Evolutionary conservation across 2,888 invertebrate species (phyloP), one percentile per base, ranked within the genome.

Genomic region (Alentia gelatinosa): DNA sequence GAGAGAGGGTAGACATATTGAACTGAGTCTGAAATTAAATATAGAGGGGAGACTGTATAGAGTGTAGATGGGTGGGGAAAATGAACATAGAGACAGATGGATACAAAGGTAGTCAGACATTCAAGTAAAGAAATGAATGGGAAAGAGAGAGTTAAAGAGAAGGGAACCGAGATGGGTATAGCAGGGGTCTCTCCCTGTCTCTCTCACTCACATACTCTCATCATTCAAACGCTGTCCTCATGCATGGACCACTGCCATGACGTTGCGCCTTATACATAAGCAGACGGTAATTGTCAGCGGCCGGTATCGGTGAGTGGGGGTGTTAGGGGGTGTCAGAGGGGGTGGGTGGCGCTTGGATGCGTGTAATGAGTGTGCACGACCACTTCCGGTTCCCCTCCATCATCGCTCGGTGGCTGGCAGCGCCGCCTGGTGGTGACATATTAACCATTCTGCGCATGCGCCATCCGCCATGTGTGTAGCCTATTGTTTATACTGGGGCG

Each of bases 281-380:
- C 68, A 68, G 33, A 68, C 68, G 68, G 30, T 30, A 68, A 30
- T 30, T 68, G 30, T 39, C 79, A 33, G 5, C 74, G n/a, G n/a
- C n/a, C n/a, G n/a, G n/a, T n/a, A n/a, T n/a, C n/a, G n/a, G n/a
- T n/a, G n/a, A n/a, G n/a, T n/a, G n/a, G n/a, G n/a, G n/a, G n/a
- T n/a, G n/a, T n/a, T n/a, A n/a, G n/a, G n/a, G n/a, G 9, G 47
- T 47, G 9, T 47, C 47, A 9, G 9, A 47, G 47, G 9, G 47
- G 19, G 9, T 9, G 47, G 9, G 47, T 12, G 9, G 47, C 47
- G 47, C 19, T 19, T 19, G 9, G 19, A 39, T 12, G 79, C 79
- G 79, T 79, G 79, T 79, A 79, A 79, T 79, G 79, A 79, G 79
- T 79, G 79, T 79, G 39, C 79, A 39, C 79, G 4, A 39, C 79